Conservation (phyloP, 1,140 invertebrate genomes). For the Phymorhynchus buccinoides region DNA sequence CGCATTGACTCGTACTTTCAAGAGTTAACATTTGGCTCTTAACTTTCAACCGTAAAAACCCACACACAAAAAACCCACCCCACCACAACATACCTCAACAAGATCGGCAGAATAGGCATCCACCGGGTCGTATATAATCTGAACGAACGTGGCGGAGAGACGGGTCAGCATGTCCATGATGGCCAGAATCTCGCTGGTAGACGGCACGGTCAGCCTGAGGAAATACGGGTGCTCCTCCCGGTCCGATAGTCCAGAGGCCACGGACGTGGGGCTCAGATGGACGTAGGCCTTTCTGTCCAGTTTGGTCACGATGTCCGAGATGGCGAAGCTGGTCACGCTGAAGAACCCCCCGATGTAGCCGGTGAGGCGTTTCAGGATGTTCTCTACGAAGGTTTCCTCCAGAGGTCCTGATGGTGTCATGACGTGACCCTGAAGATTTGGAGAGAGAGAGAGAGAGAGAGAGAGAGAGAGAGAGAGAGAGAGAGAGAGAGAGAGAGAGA, state of each 20-base stretch:
- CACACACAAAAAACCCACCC: neutral
- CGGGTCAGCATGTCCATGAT: slow-evolving; percentile 71
- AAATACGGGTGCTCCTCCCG: slow-evolving; percentile 84
- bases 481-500: neutral
- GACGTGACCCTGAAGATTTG: neutral
- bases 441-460: neutral
- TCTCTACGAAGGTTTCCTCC: neutral
- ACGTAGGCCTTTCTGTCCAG: slow-evolving; percentile 31
- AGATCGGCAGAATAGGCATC: slow-evolving; percentile 36
- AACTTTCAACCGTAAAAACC: too few species aligned
- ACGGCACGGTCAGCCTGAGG: slow-evolving; percentile 84
- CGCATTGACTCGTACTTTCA: too few species aligned
- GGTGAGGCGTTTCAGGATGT: slow-evolving; percentile 65
- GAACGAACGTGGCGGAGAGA: slow-evolving; percentile 47
- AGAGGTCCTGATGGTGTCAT: neutral
- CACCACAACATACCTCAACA: too few species aligned
- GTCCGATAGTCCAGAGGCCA: slow-evolving; percentile 82
- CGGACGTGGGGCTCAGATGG: slow-evolving; percentile 85
- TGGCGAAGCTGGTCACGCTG: slow-evolving; percentile 42
- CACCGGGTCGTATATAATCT: slow-evolving; percentile 45
- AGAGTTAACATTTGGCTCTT: too few species aligned
- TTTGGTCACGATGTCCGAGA: slow-evolving; percentile 34
- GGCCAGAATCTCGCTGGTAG: slow-evolving; percentile 83
- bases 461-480: neutral
- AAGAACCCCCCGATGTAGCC: slow-evolving; percentile 43